Evolutionary conservation across 2,113 vertebrate species (phyloP).

Genomic region (Holacanthus passer): DNA sequence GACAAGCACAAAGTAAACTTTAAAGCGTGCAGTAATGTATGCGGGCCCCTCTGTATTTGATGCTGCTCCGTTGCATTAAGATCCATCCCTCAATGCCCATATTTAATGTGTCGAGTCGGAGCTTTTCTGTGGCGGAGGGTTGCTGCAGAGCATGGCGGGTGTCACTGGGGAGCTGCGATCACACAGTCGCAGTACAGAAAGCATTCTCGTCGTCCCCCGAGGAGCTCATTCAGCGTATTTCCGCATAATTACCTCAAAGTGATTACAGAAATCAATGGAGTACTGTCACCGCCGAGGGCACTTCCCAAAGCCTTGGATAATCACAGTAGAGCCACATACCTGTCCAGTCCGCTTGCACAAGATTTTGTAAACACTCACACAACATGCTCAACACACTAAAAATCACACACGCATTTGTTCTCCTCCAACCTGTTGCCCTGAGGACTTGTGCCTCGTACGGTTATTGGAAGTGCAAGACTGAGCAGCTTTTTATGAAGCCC

Average conservation of each 20-base stretch:
- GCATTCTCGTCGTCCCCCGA: conserved; percentile 52
- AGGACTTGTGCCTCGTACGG: conserved; percentile 23
- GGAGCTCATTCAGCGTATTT: conserved; percentile 76
- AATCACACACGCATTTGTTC: conserved; percentile 37
- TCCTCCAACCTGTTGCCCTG: conserved; percentile 49
- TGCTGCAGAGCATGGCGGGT: conserved; percentile 52
- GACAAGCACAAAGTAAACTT: conserved; percentile 53
- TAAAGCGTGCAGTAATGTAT: conserved; percentile 63
- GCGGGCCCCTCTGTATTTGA: conserved; percentile 47
- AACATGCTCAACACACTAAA: conserved; percentile 21
- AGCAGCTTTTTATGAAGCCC: conserved; percentile 52
- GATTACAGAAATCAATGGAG: conserved; percentile 79
- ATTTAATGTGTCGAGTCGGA: conserved; percentile 62
- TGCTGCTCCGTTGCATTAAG: conserved; percentile 62
- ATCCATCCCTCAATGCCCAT: conserved; percentile 62
- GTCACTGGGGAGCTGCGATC: conserved; percentile 72
- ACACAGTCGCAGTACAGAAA: conserved; percentile 69
- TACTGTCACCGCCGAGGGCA: conserved; percentile 57
- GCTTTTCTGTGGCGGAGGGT: conserved; percentile 51
- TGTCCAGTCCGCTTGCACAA: conserved; percentile 45
- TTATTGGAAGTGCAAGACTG: conserved; percentile 41
- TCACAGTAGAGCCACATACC: conserved; percentile 68
- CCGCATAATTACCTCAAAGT: conserved; percentile 81
- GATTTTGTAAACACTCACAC: conserved; percentile 43
- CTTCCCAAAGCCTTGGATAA: conserved; percentile 58